Percentiles rank a stretch among this genome's conserved stretches.
Conservation (phyloP, 2,888 invertebrate genomes). For the Parnassius mnemosyne region DNA sequence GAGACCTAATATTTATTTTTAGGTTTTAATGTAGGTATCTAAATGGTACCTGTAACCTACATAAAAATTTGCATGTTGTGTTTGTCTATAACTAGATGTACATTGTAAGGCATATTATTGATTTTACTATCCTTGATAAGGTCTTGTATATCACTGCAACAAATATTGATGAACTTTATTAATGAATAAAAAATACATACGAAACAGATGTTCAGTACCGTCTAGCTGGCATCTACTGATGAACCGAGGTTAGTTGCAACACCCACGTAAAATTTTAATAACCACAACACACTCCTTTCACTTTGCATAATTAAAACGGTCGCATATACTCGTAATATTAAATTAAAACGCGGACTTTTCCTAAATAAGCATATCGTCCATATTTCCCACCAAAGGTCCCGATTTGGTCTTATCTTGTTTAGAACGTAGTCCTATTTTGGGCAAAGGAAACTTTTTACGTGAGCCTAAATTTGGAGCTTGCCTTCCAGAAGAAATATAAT, state of each 20-base stretch:
- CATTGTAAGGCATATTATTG: too few relatives aligned
- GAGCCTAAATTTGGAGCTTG: conserved; percentile 46
- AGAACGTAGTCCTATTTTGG: conserved; percentile 48
- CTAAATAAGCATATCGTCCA: conserved; percentile 55
- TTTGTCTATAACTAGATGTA: too few relatives aligned
- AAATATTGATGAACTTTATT: too few relatives aligned
- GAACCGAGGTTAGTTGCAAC: neutral
- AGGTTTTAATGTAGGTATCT: too few relatives aligned
- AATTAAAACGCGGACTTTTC: conserved; percentile 39
- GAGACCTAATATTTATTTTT: too few relatives aligned
- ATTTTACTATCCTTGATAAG: too few relatives aligned
- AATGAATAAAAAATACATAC: too few relatives aligned
- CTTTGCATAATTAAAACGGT: conserved; percentile 26
- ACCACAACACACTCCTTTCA: conserved; percentile 25
- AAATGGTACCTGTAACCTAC: too few relatives aligned
- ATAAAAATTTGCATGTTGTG: too few relatives aligned
- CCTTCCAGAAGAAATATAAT: conserved; percentile 48
- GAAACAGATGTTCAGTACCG: neutral
- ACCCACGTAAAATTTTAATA: conserved; percentile 6
- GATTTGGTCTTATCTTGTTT: conserved; percentile 49
- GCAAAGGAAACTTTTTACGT: conserved; percentile 54
- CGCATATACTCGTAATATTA: conserved; percentile 26
- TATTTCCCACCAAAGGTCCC: conserved; percentile 50
- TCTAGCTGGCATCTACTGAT: neutral
- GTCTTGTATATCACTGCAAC: too few relatives aligned